These are phyloP conservation scores for Cottus gobio DNA, from an alignment of 2,113 vertebrate species.

Conservation along the genomic window DNA sequence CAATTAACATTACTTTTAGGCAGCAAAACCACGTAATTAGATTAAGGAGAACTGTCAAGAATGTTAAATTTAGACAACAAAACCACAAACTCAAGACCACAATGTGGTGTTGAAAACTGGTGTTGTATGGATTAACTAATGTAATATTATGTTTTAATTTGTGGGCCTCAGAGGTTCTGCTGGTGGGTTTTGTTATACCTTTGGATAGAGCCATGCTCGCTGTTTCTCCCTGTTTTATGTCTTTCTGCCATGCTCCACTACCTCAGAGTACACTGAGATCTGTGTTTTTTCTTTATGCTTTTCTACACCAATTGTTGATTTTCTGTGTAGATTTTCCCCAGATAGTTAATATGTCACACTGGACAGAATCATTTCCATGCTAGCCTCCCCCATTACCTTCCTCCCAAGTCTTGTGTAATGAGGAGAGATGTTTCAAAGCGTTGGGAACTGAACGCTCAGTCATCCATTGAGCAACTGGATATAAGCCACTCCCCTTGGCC, in stretches of 20 bases:
- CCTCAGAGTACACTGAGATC: background rate
- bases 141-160: background rate
- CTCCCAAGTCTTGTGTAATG: constrained; percentile 12
- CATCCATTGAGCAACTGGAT: constrained; percentile 25
- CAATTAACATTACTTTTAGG: too few species aligned
- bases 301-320: background rate
- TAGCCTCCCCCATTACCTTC: background rate
- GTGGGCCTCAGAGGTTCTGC: background rate
- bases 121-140: background rate
- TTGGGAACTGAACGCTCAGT: constrained; percentile 18
- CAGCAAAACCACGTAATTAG: too few species aligned
- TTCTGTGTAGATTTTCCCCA: background rate
- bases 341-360: background rate
- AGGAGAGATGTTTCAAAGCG: constrained; percentile 54
- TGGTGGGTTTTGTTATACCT: background rate
- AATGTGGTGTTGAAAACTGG: background rate
- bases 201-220: background rate
- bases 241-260: background rate
- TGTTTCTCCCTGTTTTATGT: background rate
- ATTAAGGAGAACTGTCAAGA: too few species aligned
- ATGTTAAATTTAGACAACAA: too few species aligned
- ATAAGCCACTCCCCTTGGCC: constrained; percentile 11
- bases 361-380: background rate
- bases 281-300: background rate
- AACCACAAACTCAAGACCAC: too few species aligned